Conservation (phyloP, 2,888 invertebrate species). For the Volucella inflata region DNA sequence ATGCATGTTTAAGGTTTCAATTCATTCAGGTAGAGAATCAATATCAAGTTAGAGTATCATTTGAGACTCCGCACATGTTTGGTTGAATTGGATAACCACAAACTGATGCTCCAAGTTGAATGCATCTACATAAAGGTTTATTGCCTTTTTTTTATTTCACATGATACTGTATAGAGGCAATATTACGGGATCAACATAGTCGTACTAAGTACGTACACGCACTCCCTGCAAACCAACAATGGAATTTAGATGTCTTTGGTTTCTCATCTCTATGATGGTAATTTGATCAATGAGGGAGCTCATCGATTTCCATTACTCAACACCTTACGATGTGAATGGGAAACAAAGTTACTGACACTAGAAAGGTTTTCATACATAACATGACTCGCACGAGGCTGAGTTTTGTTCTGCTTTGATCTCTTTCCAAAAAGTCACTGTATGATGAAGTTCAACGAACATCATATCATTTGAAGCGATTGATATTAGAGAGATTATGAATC, state of each 20-base stretch:
- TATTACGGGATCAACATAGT: no score
- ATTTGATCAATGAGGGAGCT: slow-evolving; percentile 62
- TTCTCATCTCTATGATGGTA: slow-evolving; percentile 33
- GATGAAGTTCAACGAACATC: slow-evolving; percentile 64
- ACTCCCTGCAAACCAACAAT: slow-evolving; percentile 14
- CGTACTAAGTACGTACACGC: not conserved
- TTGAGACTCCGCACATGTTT: slow-evolving; percentile 8
- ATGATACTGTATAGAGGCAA: no score
- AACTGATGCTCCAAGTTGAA: slow-evolving; percentile 33
- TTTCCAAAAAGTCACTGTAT: not conserved
- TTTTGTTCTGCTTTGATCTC: slow-evolving; percentile 18
- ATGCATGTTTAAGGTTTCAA: slow-evolving; percentile 7
- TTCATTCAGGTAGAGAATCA: not conserved
- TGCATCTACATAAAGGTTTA: not conserved
- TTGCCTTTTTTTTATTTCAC: no score
- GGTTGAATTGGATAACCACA: slow-evolving; percentile 48
- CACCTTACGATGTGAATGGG: slow-evolving; percentile 63
- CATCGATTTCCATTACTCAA: slow-evolving; percentile 65
- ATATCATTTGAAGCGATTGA: slow-evolving; percentile 24
- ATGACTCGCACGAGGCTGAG: not conserved
- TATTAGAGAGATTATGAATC: slow-evolving; percentile 2
- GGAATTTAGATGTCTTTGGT: slow-evolving; percentile 38
- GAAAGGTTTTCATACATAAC: slow-evolving; percentile 10
- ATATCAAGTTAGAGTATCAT: not conserved
- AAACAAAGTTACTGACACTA: slow-evolving; percentile 57